phyloP scores from a whole-genome alignment of 2,113 vertebrate genomes.

The Nothoprocta perdicaria region DNA sequence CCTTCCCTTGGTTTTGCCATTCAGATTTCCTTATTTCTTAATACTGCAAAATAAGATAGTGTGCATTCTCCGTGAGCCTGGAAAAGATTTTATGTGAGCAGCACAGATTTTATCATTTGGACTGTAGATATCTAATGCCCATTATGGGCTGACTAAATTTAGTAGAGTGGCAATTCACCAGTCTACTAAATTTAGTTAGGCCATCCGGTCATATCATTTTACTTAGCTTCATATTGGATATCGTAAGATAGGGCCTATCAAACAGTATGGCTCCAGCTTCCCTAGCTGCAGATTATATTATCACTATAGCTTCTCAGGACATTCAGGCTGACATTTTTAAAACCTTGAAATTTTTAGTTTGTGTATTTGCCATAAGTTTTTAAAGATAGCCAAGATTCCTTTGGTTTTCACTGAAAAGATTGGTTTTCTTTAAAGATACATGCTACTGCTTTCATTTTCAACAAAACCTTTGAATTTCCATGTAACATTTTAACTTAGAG shows the following conservation, averaged over 20 bases:
- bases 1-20: neutral
- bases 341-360: slow-evolving; percentile 8
- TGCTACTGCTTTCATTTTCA: neutral
- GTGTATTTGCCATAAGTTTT: slow-evolving; percentile 19
- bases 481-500: neutral
- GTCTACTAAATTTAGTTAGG: slow-evolving; percentile 72
- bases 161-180: slow-evolving; percentile 67
- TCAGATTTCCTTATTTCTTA: slow-evolving; percentile 3
- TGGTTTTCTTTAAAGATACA: neutral
- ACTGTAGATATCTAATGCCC: slow-evolving; percentile 59
- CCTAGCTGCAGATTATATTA: slow-evolving; percentile 50
- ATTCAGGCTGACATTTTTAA: slow-evolving; percentile 32
- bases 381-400: slow-evolving; percentile 9
- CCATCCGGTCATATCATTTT: slow-evolving; percentile 64
- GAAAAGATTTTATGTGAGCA: slow-evolving; percentile 7
- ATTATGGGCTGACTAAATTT: slow-evolving; percentile 62
- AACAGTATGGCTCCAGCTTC: slow-evolving; percentile 64
- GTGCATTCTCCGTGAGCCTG: slow-evolving; percentile 11
- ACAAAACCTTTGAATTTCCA: neutral
- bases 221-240: slow-evolving; percentile 60
- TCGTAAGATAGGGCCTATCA: slow-evolving; percentile 64
- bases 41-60: neutral
- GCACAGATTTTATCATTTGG: slow-evolving; percentile 65
- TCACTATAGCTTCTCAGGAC: slow-evolving; percentile 39
- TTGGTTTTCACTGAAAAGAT: neutral